A percentile compares a stretch with the other conserved stretches of the same genome.
These are phyloP conservation scores for Arctopsyche grandis DNA, from an alignment of 1,140 invertebrate genomes.

Conservation along the genomic window DNA sequence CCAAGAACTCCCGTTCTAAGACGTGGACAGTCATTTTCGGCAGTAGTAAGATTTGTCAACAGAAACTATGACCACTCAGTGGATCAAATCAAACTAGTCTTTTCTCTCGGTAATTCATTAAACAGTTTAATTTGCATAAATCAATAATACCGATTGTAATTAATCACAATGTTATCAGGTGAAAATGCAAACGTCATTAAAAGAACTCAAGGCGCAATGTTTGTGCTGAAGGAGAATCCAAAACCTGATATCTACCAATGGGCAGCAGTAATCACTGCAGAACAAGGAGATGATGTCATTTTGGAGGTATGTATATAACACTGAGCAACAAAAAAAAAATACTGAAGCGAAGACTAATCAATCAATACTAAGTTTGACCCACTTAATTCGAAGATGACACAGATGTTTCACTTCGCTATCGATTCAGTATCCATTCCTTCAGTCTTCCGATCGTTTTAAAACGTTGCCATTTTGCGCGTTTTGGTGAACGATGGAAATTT, in stretches of 20 bases:
- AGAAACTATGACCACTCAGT: conserved; percentile 65
- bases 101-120: conserved; percentile 68
- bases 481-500: too few relatives aligned
- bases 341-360: too few relatives aligned
- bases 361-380: too few relatives aligned
- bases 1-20: conserved; percentile 68
- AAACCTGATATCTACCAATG: conserved; percentile 62
- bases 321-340: too few relatives aligned
- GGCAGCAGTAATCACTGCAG: conserved; percentile 64
- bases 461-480: too few relatives aligned
- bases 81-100: conserved; percentile 70
- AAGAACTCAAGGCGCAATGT: conserved; percentile 68
- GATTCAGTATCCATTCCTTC: too few relatives aligned
- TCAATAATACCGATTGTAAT: neutral
- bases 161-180: conserved; percentile 61
- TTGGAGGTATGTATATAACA: too few relatives aligned
- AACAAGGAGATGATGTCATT: conserved; percentile 65
- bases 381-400: too few relatives aligned
- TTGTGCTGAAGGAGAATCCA: conserved; percentile 60
- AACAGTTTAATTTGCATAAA: neutral
- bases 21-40: conserved; percentile 73
- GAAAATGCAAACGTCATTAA: conserved; percentile 68
- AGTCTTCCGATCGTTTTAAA: too few relatives aligned
- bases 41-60: conserved; percentile 68
- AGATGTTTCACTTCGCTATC: too few relatives aligned